Evolutionary conservation across 2,113 vertebrate species (phyloP).

Genomic region (Lampris incognitus): DNA sequence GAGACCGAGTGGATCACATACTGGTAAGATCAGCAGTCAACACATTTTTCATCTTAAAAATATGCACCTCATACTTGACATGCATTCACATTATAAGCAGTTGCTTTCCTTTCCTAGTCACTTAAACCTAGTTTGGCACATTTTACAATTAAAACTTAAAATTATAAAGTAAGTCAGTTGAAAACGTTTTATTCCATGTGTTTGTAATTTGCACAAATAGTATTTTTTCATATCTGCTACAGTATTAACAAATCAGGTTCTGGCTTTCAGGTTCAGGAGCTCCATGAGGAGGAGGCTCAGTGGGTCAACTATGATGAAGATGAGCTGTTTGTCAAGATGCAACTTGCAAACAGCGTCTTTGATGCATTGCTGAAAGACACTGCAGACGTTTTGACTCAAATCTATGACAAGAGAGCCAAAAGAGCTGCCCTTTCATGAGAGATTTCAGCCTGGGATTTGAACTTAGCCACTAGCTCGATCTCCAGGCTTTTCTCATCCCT

Average conservation of each 20-base stretch:
- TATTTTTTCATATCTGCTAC: no score
- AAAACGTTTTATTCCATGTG: no score
- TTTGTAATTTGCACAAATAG: no score
- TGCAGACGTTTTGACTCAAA: conserved; percentile 86
- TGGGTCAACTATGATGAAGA: conserved; percentile 99
- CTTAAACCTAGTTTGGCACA: not conserved
- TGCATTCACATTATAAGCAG: not conserved
- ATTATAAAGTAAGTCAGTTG: no score
- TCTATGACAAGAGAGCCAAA: conserved; percentile 86
- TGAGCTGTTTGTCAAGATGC: conserved; percentile 96
- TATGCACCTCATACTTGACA: not conserved
- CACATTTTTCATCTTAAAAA: not conserved
- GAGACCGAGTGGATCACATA: conserved; percentile 96
- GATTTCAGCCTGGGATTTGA: conserved; percentile 9
- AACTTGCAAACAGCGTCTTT: conserved; percentile 96
- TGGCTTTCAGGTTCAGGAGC: conserved; percentile 90
- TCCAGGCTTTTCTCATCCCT: conserved; percentile 14
- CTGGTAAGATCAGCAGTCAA: conserved; percentile 80
- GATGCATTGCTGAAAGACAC: conserved; percentile 96
- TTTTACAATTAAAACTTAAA: not conserved
- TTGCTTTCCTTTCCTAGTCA: no score
- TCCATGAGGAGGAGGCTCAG: conserved; percentile 95
- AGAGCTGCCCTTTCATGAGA: conserved; percentile 61
- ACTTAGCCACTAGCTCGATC: conserved; percentile 39
- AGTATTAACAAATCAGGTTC: no score